A percentile compares a stretch with the other conserved stretches of the same genome.
Conservation (phyloP, 2,113 vertebrate species). For the Myotis lucifugus region DNA sequence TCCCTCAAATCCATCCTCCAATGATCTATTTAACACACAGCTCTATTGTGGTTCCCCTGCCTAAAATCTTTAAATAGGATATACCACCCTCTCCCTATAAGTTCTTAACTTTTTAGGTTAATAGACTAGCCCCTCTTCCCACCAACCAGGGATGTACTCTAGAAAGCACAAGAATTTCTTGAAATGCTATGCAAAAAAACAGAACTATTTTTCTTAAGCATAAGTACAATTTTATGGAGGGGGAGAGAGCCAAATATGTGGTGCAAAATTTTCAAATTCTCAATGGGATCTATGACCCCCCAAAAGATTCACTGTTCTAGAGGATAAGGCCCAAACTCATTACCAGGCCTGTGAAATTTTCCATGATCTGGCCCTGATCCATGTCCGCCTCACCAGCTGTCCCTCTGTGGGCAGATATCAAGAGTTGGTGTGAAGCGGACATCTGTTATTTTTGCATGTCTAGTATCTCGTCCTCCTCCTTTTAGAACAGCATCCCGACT, state of each 20-base stretch:
- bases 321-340: background rate
- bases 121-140: background rate
- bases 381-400: background rate
- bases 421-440: background rate
- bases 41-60: background rate
- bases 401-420: background rate
- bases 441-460: slow-evolving; percentile 27
- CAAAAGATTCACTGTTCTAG: background rate
- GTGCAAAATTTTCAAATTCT: background rate
- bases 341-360: background rate
- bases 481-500: background rate
- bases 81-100: background rate
- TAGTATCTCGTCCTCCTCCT: slow-evolving; percentile 32
- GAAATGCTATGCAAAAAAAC: background rate
- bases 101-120: background rate
- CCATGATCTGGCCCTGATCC: background rate
- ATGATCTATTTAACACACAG: background rate
- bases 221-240: background rate
- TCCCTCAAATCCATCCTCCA: background rate
- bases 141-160: background rate
- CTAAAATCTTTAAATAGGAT: background rate
- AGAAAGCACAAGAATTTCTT: background rate
- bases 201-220: background rate
- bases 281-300: background rate
- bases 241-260: background rate